These are phyloP conservation scores for Bombus waltoni DNA, from an alignment of 1,140 invertebrate genomes.

Conservation along the genomic window DNA sequence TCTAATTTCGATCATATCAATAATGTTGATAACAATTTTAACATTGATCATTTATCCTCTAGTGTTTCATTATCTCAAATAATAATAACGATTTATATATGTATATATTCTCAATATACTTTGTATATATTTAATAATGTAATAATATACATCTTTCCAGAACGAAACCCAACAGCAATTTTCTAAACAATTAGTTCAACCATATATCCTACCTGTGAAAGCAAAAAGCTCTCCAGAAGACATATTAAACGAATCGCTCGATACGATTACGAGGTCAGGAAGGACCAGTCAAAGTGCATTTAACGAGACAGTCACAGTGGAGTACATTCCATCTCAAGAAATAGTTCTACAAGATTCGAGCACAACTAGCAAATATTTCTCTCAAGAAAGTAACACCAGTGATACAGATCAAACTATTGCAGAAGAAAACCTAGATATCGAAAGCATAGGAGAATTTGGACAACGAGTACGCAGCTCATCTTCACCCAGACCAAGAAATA, in stretches of 20 bases:
- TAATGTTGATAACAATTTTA: no score
- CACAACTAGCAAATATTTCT: background rate
- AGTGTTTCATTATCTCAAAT: no score
- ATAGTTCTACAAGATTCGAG: background rate
- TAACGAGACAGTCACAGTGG: background rate
- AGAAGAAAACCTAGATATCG: constrained; percentile 2
- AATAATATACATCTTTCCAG: constrained; percentile 34
- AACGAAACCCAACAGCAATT: background rate
- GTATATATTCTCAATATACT: no score
- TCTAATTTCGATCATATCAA: no score
- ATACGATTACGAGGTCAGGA: background rate
- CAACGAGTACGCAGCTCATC: constrained; percentile 39
- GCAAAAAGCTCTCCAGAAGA: background rate
- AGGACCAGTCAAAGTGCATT: background rate
- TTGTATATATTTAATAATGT: background rate
- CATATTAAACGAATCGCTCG: background rate
- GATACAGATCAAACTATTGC: background rate
- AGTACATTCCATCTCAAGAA: constrained; percentile 15
- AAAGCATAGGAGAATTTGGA: constrained; percentile 64
- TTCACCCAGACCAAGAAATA: background rate
- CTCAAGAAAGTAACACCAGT: background rate
- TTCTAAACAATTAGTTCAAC: constrained; percentile 35
- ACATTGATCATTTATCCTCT: no score
- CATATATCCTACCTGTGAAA: background rate
- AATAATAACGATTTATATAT: no score